Evolutionary conservation across 2,888 invertebrate species (phyloP), one percentile per base, ranked within the genome.

Genomic region (Achlya flavicornis): DNA sequence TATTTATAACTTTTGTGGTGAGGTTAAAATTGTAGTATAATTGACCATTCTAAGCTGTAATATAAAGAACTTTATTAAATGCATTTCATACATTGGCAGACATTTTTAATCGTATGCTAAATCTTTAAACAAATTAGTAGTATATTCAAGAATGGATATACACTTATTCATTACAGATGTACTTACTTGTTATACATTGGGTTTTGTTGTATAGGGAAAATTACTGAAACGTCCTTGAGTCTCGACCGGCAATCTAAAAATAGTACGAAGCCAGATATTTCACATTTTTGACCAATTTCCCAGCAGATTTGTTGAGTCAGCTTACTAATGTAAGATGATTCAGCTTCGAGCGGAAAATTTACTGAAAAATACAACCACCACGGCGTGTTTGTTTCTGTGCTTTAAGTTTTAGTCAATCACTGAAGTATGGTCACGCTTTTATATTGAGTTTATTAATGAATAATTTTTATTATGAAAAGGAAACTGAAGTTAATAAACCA

Each of bases 201-300:
- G 10, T 16, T 41, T 19, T 3, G 14, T 53, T 14, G 14, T 53
- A 53, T 10, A 53, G 53, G 53, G 53, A 53, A 53, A 53, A 53
- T 19, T 53, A 10, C 53, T 53, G 19, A 53, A 19, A n/a, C 53
- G 53, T 53, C 53, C 53, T 53, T 53, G 53, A 53, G 53, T 19
- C 53, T 53, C 53, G 16, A n/a, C 19, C 53, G 14, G 3, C 10
- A 19, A 53, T 19, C 53, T 53, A 53, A 53, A 53, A 53, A 53
- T 53, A 53, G 53, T 53, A 19, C 14, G 14, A 19, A 26, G 26
- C 26, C 26, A 46, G 46, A 19, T 53, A 53, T 53, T 19, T 8
- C 53, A 53, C 53, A 19, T 53, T 53, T 53, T 19, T 53, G 53
- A 53, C 19, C 53, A 53, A 53, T 53, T 41, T 53, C 53, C 53